Evolutionary conservation across 2,113 vertebrate species (phyloP), one percentile per base, ranked within the genome.

Genomic region (Channa argus): DNA sequence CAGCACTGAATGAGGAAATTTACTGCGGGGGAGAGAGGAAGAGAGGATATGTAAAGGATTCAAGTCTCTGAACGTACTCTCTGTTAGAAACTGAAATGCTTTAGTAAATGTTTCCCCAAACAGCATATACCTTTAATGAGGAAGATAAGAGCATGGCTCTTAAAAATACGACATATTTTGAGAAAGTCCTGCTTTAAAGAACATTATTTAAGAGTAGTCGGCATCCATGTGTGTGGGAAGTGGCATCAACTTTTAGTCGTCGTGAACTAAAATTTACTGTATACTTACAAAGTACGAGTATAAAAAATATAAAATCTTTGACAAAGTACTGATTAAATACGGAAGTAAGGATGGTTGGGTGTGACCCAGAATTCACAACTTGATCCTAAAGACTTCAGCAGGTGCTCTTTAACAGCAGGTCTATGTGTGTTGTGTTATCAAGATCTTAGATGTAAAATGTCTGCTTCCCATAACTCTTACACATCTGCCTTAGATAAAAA

Each of bases 321-420:
- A 44, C 12, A 61, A 65, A 60, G 43, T 71, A 47, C 13, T 5
- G 15, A 15, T 62, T 58, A 12, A 56, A 84, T 34, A 59, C 84
- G 79, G 83, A 91, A 88, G 82, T 86, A 71, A 72, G 69, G 62
- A 24, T 72, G 59, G 53, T 73, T 81, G 74, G 67, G 87, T 63
- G 77, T 86, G 71, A 76, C 76, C 72, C 36, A 80, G 33, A 81
- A 66, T 65, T 61, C 45, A 66, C 47, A 59, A 50, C 44, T 69
- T 81, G 45, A 47, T 49, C 47, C 43, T 4, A 6, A 70, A 56
- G 45, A 70, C 46, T 47, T 36, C 12, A 45, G 47, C 43, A 59
- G 41, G 24, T 46, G 59, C 46, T 74, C 39, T 62, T 9, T 49
- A 53, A 46, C 14, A 61, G 53, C 49, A 52, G 24, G 14, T 51